These are phyloP conservation scores for Conger conger DNA, from an alignment of 2,113 vertebrate species.

Conservation along the genomic window DNA sequence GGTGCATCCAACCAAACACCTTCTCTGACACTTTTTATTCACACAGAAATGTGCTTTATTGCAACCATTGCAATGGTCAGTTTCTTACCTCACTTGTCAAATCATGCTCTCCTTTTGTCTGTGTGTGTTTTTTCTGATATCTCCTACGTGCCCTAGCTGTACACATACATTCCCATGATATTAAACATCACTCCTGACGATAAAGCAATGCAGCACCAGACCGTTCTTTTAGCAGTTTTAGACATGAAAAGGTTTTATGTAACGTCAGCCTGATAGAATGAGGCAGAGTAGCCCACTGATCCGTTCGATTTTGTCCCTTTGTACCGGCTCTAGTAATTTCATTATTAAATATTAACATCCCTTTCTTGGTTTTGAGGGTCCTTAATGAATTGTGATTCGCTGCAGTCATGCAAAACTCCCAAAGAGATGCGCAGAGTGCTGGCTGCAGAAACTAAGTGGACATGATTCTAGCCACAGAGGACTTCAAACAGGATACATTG, in stretches of 20 bases:
- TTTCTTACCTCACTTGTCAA: background rate
- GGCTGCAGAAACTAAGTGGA: conserved; percentile 2
- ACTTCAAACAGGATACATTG: conserved; percentile 27
- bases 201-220: background rate
- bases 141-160: background rate
- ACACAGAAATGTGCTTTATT: background rate
- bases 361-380: conserved; percentile 26
- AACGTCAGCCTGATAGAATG: conserved; percentile 12
- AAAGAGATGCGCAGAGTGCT: conserved; percentile 30
- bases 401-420: conserved; percentile 23
- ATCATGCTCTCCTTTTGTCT: background rate
- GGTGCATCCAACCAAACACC: background rate
- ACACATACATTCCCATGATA: background rate
- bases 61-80: background rate
- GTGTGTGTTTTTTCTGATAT: background rate
- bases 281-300: conserved; percentile 1
- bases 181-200: conserved; percentile 4
- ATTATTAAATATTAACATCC: conserved; percentile 35
- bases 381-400: conserved; percentile 35
- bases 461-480: conserved; percentile 22
- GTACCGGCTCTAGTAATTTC: conserved; percentile 19
- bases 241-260: conserved; percentile 21
- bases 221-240: background rate
- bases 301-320: conserved; percentile 8
- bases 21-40: too few relatives aligned